A percentile compares a stretch with the other conserved stretches of the same genome.
phyloP scores from a whole-genome alignment of 2,797 vertebrate species.

The Apodemus agrarius region DNA sequence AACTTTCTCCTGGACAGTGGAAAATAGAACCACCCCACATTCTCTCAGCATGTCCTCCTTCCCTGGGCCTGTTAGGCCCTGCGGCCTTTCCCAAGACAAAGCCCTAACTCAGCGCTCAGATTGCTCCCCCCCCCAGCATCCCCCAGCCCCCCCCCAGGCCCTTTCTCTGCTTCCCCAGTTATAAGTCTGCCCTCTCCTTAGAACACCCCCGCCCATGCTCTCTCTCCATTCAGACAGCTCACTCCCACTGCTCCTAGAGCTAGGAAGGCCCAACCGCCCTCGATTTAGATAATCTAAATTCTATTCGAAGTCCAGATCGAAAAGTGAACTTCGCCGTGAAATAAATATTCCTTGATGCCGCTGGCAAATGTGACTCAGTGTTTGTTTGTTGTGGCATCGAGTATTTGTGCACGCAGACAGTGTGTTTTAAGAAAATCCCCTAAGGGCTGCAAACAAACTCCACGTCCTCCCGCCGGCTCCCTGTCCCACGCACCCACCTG shows the following conservation, averaged over 20 bases:
- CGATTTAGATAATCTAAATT: neutral
- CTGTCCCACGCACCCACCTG: neutral
- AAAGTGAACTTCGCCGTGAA: constrained; percentile 28
- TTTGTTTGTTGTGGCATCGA: neutral
- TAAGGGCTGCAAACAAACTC: constrained; percentile 7
- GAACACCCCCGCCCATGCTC: neutral
- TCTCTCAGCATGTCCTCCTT: neutral
- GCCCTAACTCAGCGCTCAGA: neutral
- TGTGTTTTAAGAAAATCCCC: constrained; percentile 34
- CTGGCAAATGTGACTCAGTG: neutral
- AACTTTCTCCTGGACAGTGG: neutral
- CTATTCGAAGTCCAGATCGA: constrained; percentile 13
- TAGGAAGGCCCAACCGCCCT: neutral
- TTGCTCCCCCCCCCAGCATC: neutral
- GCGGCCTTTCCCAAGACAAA: neutral
- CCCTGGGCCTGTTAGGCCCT: neutral
- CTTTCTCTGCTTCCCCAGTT: neutral
- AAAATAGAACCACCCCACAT: neutral
- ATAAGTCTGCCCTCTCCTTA: neutral
- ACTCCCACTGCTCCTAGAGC: neutral
- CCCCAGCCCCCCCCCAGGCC: too few relatives aligned
- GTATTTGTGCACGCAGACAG: neutral
- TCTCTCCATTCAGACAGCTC: neutral
- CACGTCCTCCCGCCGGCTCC: neutral
- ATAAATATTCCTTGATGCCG: neutral